Evolutionary conservation across 2,797 vertebrate species (phyloP).

Genomic region (Girardinus metallicus): DNA sequence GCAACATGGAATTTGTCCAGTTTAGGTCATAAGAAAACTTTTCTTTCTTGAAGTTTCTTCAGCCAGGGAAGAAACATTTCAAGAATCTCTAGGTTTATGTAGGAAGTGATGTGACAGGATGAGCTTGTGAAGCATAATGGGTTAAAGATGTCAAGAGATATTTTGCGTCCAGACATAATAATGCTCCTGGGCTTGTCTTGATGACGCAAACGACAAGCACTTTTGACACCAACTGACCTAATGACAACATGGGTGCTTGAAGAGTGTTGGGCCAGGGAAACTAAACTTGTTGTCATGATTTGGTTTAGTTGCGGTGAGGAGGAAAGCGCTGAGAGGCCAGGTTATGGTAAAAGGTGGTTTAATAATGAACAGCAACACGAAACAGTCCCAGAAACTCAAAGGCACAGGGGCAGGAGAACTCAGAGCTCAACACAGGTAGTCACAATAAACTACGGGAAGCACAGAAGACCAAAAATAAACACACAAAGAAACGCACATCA

Average conservation of each 20-base stretch:
- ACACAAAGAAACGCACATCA: too few relatives aligned
- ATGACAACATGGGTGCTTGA: background rate
- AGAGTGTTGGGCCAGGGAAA: background rate
- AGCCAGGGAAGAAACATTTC: conserved; percentile 10
- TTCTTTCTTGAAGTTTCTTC: conserved; percentile 25
- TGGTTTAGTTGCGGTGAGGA: too few relatives aligned
- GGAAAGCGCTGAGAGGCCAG: too few relatives aligned
- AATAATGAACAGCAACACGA: too few relatives aligned
- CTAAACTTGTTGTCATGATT: too few relatives aligned
- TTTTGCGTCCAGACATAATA: conserved; percentile 18
- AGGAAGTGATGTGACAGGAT: conserved; percentile 12
- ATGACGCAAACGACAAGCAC: background rate
- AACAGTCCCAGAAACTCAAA: too few relatives aligned
- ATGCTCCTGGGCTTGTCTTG: conserved; percentile 14
- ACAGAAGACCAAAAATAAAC: too few relatives aligned
- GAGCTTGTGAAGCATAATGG: conserved; percentile 45
- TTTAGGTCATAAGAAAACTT: background rate
- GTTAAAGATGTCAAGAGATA: conserved; percentile 52
- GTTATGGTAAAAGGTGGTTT: too few relatives aligned
- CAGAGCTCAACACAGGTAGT: too few relatives aligned
- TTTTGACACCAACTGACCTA: background rate
- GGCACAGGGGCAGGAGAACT: too few relatives aligned
- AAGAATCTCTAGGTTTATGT: conserved; percentile 45
- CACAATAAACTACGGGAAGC: too few relatives aligned
- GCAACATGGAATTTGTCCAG: background rate